These are phyloP conservation scores for Otus sunia DNA, from an alignment of 2,113 vertebrate species.

Conservation along the genomic window DNA sequence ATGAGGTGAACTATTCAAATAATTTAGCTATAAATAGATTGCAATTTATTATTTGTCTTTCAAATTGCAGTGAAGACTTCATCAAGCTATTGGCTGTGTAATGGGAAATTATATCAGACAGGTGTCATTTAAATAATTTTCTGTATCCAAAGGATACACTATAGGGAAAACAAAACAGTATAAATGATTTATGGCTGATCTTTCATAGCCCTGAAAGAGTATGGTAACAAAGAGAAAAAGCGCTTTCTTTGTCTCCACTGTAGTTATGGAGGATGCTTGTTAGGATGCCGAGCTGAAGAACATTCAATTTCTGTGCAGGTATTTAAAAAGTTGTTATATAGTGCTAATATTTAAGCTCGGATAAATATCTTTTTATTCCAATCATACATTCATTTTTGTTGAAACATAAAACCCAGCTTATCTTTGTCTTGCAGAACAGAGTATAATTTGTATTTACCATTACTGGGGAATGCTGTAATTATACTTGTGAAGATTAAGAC, in stretches of 20 bases:
- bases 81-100: conserved; percentile 6
- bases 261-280: background rate
- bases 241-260: background rate
- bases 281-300: background rate
- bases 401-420: conserved; percentile 65
- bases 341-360: background rate
- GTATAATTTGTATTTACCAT: conserved; percentile 56
- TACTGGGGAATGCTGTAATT: conserved; percentile 57
- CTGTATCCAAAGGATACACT: background rate
- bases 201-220: background rate
- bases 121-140: background rate
- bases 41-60: conserved; percentile 51
- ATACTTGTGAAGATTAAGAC: conserved; percentile 67
- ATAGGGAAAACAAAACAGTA: background rate
- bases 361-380: conserved; percentile 16
- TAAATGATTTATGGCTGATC: background rate
- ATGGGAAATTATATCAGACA: background rate
- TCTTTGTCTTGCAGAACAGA: conserved; percentile 69
- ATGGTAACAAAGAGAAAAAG: background rate
- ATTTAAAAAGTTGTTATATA: conserved; percentile 4
- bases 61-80: conserved; percentile 39
- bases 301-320: conserved; percentile 1
- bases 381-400: conserved; percentile 22
- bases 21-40: conserved; percentile 57
- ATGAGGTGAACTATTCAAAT: conserved; percentile 61